Base-by-base conservation (phyloP, 1,140 invertebrate genomes). In the Episyrphus balteatus region DNA sequence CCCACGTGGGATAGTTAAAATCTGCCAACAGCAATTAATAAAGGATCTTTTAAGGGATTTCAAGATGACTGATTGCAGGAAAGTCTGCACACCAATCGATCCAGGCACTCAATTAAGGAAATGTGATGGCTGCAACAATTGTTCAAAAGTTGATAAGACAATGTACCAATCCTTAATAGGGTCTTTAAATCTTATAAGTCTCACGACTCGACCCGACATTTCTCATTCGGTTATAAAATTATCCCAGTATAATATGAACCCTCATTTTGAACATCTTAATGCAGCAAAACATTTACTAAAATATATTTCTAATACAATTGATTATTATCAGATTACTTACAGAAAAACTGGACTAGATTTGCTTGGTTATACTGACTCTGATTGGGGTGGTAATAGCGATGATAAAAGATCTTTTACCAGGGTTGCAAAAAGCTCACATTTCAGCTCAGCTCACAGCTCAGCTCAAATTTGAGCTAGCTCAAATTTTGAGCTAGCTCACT, bases 381-480 rank as follows among this genome's bases (percentile, higher is more conserved):
- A 46, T 71, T 68, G 58, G 58, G 64, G 55, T 13, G 56, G 55
- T 33, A 53, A 61, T 56, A 21, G n/a, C 21, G 37, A 41, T 15
- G 59, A 64, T 39, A 53, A 59, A 39, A 57, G 55, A 33, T 67
- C 57, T 13, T 66, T 52, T 51, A 59, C 59, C 17, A n/a, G n/a
- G 69, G 68, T 6, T 68, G n/a, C n/a, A n/a, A n/a, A n/a, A n/a
- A n/a, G n/a, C n/a, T n/a, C n/a, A n/a, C n/a, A n/a, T n/a, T n/a
- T n/a, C n/a, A n/a, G n/a, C n/a, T n/a, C n/a, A n/a, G n/a, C n/a
- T n/a, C n/a, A n/a, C n/a, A n/a, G n/a, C n/a, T n/a, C n/a, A n/a
- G n/a, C n/a, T n/a, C n/a, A n/a, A n/a, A n/a, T n/a, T n/a, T n/a
- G n/a, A n/a, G n/a, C n/a, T n/a, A n/a, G n/a, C n/a, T n/a, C n/a